phyloP scores from a whole-genome alignment of 1,140 invertebrate species.

The Drosophila lini region DNA sequence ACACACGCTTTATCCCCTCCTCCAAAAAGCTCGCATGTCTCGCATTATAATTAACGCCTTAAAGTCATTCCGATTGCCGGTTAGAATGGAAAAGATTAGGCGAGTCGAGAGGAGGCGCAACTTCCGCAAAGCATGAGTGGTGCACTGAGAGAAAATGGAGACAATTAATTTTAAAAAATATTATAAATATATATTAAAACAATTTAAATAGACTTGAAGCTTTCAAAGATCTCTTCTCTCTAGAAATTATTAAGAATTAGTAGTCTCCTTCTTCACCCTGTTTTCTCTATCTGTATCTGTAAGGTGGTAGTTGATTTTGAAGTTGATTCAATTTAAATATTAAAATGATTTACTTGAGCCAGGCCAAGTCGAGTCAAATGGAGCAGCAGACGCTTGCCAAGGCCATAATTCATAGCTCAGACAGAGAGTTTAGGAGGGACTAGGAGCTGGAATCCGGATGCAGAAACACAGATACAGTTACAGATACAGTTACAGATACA shows the following conservation, averaged over 20 bases:
- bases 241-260: no score
- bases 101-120: neutral
- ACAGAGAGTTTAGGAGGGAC: conserved; percentile 1
- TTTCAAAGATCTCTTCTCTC: no score
- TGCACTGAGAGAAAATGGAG: neutral
- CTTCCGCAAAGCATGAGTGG: conserved; percentile 15
- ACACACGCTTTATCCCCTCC: conserved; percentile 14
- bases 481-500: conserved; percentile 6
- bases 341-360: conserved; percentile 71
- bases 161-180: neutral
- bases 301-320: conserved; percentile 35
- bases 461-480: conserved; percentile 20
- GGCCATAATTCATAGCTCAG: conserved; percentile 67
- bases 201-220: no score
- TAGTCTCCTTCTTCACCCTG: neutral
- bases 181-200: neutral
- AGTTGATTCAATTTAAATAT: conserved; percentile 80
- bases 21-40: conserved; percentile 26
- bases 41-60: conserved; percentile 72
- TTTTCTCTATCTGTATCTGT: neutral
- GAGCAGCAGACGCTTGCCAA: conserved; percentile 51
- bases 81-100: conserved; percentile 34
- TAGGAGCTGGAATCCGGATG: conserved; percentile 23
- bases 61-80: conserved; percentile 44
- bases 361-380: conserved; percentile 38